Conservation (phyloP, 2,113 vertebrate genomes). For the Pygoscelis adeliae region DNA sequence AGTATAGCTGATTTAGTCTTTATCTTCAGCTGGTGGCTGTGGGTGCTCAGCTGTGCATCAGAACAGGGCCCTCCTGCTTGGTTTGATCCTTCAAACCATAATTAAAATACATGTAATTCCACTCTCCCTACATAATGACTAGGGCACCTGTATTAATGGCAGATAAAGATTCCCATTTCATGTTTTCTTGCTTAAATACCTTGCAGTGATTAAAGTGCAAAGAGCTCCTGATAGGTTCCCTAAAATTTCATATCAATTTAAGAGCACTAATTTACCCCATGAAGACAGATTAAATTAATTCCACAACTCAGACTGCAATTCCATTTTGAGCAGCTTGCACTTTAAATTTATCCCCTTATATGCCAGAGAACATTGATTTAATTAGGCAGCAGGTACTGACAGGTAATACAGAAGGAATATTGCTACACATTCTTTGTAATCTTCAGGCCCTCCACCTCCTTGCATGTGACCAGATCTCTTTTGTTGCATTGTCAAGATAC, state of each 20-base stretch:
- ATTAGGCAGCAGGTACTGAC: background rate
- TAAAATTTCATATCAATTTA: background rate
- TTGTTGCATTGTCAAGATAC: background rate
- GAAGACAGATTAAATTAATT: constrained; percentile 2
- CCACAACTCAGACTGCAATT: background rate
- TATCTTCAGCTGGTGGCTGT: background rate
- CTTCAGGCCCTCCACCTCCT: background rate
- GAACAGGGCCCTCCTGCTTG: background rate
- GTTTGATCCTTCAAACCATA: background rate
- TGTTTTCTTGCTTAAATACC: constrained; percentile 2
- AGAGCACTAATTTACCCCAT: background rate
- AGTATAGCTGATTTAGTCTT: background rate
- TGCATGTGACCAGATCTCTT: background rate
- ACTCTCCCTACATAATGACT: background rate
- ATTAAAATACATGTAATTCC: background rate
- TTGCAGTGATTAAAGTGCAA: background rate
- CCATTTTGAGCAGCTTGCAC: background rate
- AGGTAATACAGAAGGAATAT: background rate
- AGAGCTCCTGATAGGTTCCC: background rate
- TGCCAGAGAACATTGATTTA: background rate
- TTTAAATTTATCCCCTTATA: background rate
- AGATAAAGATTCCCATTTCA: background rate
- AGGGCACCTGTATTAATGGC: background rate
- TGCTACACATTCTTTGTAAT: background rate
- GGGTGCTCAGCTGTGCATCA: background rate